Evolutionary conservation across 2,888 invertebrate species (phyloP), one percentile per base, ranked within the genome.

Genomic region (Blastobasis adustella): DNA sequence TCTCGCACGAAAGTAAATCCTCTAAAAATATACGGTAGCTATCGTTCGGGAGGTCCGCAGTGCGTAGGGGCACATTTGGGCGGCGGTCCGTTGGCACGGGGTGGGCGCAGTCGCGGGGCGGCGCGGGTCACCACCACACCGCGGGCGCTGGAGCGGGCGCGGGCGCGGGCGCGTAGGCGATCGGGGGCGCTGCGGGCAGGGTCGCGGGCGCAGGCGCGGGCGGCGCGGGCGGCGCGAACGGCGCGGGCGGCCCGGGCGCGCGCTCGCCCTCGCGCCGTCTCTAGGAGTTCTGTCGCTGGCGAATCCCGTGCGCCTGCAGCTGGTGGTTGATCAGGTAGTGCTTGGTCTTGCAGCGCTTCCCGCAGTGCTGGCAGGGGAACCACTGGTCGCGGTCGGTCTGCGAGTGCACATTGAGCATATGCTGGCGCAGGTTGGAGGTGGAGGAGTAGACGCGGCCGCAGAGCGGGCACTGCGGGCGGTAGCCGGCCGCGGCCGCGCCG

Each of bases 121-220:
- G 23, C 23, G 23, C 3, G 23, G 23, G 23, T 23, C 23, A 23
- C 23, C 23, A 23, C 23, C 23, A 23, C 23, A 23, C 23, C 23
- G 23, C 23, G 23, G 23, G 23, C 23, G 23, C 23, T 23, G 23
- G 49, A 42, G 48, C 10, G 10, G 6, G 43, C 39, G 48, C 47
- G 46, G 47, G 38, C 23, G 41, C 48, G 42, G 45, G 38, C 9
- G 23, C 23, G 23, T 23, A 23, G 23, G 67, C 95, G 91, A 62
- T 95, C 95, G 54, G 95, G 95, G 87, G 95, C 95, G 57, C 95
- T 95, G 82, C 95, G 95, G 57, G 94, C 91, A 81, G 95, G 95
- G 63, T 90, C 90, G 58, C 94, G 91, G 51, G 93, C 92, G 81
- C 95, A 95, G 60, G 91, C 89, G 54, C 91, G 84, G 51, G 95